Base-by-base conservation (phyloP, 2,888 invertebrate genomes). In the Meganola albula region DNA sequence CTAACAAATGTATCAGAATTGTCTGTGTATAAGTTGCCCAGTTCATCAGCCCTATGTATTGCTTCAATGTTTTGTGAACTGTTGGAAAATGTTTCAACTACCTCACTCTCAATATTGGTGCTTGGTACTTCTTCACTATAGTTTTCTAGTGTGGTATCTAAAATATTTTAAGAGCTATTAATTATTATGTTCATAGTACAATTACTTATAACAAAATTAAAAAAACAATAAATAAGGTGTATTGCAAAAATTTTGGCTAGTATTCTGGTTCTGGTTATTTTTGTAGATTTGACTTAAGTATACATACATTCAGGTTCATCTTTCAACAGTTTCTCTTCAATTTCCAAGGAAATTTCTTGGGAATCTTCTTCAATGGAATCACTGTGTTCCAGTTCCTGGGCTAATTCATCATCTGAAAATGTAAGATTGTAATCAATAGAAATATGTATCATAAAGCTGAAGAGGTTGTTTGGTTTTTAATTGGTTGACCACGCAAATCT, bases 351-450 rank as follows among this genome's bases (percentile, higher is more conserved):
- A 48, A 86, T 79, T 41, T 87, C 87, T 51, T 80, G 80, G 10
- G 73, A 72, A 51, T 84, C 85, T 13, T 85, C 87, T 57, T 86
- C 86, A 44, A 76, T 80, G 2, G 84, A 86, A 51, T 86, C 86
- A 51, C 85, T 86, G 34, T 86, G 86, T 21, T 87, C 86, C 31
- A 87, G 51, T 53, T 86, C 87, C 30, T 72, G 71, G 9, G 72
- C 82, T 27, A 87, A 49, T 47, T 85, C 87, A 34, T 82, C 83
- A 43, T 86, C 87, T 86, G 50, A 23, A 71, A 73, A 20, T 7
- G 40, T 14, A 5, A 12, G 4, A 32, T 28, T 22, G 2, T 8
- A 30, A 8, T 3, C 12, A 10, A 11, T 3, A 11, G 8, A 8
- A n/a, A 10, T 18, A 10, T n/a, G n/a, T n/a, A n/a, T n/a, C n/a